Conservation (phyloP, 2,113 vertebrate genomes). For the Eptatretus burgeri region DNA sequence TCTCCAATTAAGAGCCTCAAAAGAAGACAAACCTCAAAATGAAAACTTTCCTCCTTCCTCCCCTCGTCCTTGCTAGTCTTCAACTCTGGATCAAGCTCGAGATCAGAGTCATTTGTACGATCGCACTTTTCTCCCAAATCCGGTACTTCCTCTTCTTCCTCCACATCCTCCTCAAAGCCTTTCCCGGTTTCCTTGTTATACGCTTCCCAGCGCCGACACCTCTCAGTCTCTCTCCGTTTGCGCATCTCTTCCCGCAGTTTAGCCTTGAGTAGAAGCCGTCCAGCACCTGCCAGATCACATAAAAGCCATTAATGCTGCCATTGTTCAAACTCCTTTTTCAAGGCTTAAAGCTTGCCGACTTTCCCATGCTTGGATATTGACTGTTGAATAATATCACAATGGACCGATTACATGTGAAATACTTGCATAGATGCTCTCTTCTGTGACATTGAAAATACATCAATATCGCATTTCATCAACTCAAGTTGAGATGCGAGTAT, state of each 20-base stretch:
- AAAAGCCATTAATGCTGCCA: background rate
- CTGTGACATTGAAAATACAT: too few species aligned
- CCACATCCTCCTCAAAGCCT: constrained; percentile 42
- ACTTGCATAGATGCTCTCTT: too few species aligned
- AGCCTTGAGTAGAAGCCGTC: constrained; percentile 49
- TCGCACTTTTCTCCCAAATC: too few species aligned
- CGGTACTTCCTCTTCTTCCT: constrained; percentile 19
- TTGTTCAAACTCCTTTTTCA: too few species aligned
- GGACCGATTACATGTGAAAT: too few species aligned
- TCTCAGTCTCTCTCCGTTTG: constrained; percentile 39
- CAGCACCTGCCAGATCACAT: constrained; percentile 31
- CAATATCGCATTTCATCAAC: too few species aligned
- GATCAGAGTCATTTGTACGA: constrained; percentile 15
- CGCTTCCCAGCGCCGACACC: constrained; percentile 36
- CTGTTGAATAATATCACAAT: too few species aligned
- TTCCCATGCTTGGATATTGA: too few species aligned
- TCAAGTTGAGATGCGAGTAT: too few species aligned
- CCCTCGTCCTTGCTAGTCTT: constrained; percentile 9
- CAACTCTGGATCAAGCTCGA: constrained; percentile 29
- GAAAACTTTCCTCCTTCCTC: constrained; percentile 15
- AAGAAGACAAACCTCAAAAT: background rate
- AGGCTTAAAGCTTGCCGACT: too few species aligned
- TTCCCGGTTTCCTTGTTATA: constrained; percentile 72
- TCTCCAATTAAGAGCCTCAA: background rate
- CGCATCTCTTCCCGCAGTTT: constrained; percentile 80